Evolutionary conservation across 2,113 vertebrate species (phyloP), one percentile per base, ranked within the genome.

Genomic region (Guaruba guarouba): DNA sequence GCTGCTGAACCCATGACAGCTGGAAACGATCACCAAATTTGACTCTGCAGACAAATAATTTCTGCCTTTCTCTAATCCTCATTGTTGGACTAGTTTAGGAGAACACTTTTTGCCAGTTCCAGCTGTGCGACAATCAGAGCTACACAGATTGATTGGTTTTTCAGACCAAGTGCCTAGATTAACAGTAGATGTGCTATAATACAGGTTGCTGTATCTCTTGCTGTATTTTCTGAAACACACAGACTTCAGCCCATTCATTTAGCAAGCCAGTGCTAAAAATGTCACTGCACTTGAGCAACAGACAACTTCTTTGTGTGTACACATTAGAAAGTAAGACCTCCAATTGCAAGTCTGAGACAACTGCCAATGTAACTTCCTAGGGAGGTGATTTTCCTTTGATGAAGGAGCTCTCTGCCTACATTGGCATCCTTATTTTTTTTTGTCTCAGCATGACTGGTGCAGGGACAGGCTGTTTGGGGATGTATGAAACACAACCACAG

Each of bases 111-210:
- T 92, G 66, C 62, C 78, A 93, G 3, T 9, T 94, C 12, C 61
- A 78, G 43, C 52, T 86, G 61, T 74, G 67, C 54, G 55, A 46
- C 43, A 87, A 63, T 59, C 75, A 82, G 43, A 82, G 63, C 48
- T 92, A 55, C 71, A 80, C 73, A 51, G 84, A 77, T 25, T 23
- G 16, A 80, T 77, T 68, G 43, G 13, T 43, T 83, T 88, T 80
- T 79, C 63, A 86, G 77, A 82, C 70, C 31, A 48, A 94, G 85
- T 61, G 80, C 81, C 55, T 92, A 55, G 83, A 93, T 88, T 96
- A 91, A 82, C 66, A 61, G 75, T 61, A 91, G 90, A 87, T 88
- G 66, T 76, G 64, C 59, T 76, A 29, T 80, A 91, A 64, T 49
- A 92, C 63, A 76, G 82, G 35, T 82, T 88, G 71, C 49, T 35